phyloP scores from a whole-genome alignment of 2,888 invertebrate species.

The Ashinkailepas kermadecensis region DNA sequence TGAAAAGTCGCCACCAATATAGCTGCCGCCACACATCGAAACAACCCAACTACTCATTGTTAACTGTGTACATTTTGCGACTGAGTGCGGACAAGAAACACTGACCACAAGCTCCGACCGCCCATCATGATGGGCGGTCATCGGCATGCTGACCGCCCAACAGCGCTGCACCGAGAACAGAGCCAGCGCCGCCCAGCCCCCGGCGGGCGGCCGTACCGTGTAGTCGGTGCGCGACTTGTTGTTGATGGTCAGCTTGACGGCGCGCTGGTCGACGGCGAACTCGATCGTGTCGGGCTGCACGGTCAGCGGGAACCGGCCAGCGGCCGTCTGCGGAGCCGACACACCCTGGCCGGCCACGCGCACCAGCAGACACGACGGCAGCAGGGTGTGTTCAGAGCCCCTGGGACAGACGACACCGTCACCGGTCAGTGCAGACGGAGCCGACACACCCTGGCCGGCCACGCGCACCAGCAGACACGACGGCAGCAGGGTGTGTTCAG shows the following conservation, averaged over 20 bases:
- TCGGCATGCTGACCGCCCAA: too few relatives aligned
- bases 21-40: too few relatives aligned
- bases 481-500: neutral
- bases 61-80: too few relatives aligned
- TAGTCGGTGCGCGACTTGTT: neutral
- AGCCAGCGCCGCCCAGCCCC: neutral
- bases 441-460: neutral
- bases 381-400: neutral
- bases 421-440: too few relatives aligned
- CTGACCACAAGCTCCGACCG: too few relatives aligned
- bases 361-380: constrained; percentile 11
- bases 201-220: neutral
- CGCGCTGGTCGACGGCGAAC: neutral
- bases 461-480: constrained; percentile 1
- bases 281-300: constrained; percentile 6
- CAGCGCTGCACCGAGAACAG: too few relatives aligned
- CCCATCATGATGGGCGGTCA: too few relatives aligned
- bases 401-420: neutral
- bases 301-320: neutral
- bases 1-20: too few relatives aligned
- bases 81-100: too few relatives aligned
- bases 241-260: constrained; percentile 10
- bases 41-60: too few relatives aligned
- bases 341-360: neutral
- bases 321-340: neutral